Base-by-base conservation (phyloP, 2,797 vertebrate genomes). In the Gadopsis marmoratus region DNA sequence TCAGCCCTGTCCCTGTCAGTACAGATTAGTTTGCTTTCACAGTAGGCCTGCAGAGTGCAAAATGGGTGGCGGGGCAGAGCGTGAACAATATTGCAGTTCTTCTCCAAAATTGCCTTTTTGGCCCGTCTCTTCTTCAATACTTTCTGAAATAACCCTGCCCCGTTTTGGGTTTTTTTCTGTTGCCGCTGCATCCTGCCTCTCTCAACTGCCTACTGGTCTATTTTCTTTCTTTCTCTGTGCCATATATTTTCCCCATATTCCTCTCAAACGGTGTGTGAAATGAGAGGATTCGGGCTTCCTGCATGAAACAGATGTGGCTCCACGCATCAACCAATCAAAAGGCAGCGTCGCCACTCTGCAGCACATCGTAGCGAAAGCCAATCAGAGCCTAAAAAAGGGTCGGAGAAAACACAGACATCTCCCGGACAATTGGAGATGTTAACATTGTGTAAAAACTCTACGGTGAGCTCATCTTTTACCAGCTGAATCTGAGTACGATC, bases 211-310 rank as follows among this genome's bases (percentile, higher is more conserved):
- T 56, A 48, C 54, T 62, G 43, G 35, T 84, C 77, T 67, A 64
- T 84, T 84, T 91, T 85, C 63, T 65, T 72, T 78, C 72, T 63
- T 51, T 55, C 60, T 51, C 51, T 16, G n/a, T 64, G 62, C 58
- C 51, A 29, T 65, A 29, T 65, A 83, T 82, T 83, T 87, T 70
- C 70, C 47, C 68, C 45, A 81, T 82, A 85, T 85, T 82, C 81
- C 78, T 78, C 85, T 89, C 80, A 91, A 93, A 84, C 78, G 50
- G 76, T 86, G 88, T 92, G 88, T 91, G 91, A 93, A 94, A 92
- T 91, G 86, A 90, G 76, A 84, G 68, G 78, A 88, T 88, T 80
- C 61, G 2, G 19, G 51, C 74, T 47, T 87, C 76, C 76, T 79
- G 76, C 78, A 61, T 82, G 81, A 84, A 90, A 88, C 92, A 92